Conservation (phyloP, 1,140 invertebrate genomes). For the Megathymus violae region DNA sequence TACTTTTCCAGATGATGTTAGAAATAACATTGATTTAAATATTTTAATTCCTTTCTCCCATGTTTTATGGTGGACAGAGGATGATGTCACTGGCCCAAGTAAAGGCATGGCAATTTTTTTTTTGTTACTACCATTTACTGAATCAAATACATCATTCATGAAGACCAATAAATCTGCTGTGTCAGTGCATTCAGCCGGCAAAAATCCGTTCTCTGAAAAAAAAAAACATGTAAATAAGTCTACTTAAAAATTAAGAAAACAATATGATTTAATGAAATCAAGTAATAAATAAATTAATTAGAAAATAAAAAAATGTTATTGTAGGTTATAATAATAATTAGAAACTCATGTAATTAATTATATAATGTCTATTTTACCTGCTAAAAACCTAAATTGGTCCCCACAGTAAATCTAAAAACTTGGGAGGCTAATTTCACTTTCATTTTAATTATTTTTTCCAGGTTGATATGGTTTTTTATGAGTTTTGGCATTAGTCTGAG, state of each 20-base stretch:
- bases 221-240: no score
- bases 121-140: background rate
- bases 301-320: no score
- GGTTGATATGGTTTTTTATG: conserved; percentile 10
- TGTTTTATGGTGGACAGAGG: background rate
- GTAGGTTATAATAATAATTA: no score
- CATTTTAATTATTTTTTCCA: conserved; percentile 18
- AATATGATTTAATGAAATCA: no score
- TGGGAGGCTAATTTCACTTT: conserved; percentile 11
- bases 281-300: no score
- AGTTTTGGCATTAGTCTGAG: conserved; percentile 5
- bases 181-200: no score
- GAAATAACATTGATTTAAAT: background rate
- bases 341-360: no score
- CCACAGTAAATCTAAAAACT: conserved; percentile 3
- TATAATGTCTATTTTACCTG: background rate
- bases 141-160: background rate
- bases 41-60: background rate
- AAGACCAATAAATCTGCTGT: background rate
- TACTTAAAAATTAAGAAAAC: no score
- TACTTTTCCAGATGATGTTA: background rate
- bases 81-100: background rate
- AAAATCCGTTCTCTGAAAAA: no score
- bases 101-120: background rate
- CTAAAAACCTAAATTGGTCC: background rate